These are phyloP conservation scores for Habrosyne pyritoides DNA, from an alignment of 2,888 invertebrate genomes.

Conservation along the genomic window DNA sequence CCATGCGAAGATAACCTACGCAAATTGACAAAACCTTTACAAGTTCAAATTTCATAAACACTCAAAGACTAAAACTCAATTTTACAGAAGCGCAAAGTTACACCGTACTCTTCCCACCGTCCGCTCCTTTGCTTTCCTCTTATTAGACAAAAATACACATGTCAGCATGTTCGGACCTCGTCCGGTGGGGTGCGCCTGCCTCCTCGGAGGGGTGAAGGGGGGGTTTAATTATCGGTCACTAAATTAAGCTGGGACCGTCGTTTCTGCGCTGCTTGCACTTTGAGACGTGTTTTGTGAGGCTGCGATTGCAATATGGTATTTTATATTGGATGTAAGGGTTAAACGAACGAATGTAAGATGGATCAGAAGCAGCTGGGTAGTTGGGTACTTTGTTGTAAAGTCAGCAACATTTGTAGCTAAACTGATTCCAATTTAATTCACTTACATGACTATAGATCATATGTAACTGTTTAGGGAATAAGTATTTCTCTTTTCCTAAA, in stretches of 20 bases:
- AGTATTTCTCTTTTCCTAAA: too few species aligned
- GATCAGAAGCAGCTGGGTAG: too few species aligned
- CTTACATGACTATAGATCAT: too few species aligned
- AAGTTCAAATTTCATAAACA: too few species aligned
- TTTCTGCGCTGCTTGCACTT: conserved; percentile 52
- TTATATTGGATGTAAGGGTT: conserved; percentile 14
- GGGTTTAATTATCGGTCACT: conserved; percentile 59
- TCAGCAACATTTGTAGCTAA: too few species aligned
- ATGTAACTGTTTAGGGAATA: too few species aligned
- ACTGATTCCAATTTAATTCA: too few species aligned
- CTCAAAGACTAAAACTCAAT: neutral
- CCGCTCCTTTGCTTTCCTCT: conserved; percentile 15
- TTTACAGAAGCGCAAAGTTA: neutral
- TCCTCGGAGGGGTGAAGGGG: conserved; percentile 29
- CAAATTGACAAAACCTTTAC: too few species aligned
- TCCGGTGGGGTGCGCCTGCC: conserved; percentile 30
- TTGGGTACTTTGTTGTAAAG: neutral
- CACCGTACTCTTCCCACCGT: neutral
- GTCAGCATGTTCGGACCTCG: conserved; percentile 62
- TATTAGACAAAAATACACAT: conserved; percentile 67
- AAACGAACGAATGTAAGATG: neutral
- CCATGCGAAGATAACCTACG: too few species aligned
- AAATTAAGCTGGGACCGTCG: conserved; percentile 53
- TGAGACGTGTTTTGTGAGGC: conserved; percentile 48
- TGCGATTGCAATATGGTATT: conserved; percentile 33